Percentiles rank a stretch among this genome's conserved stretches.
Evolutionary conservation across 2,113 vertebrate species (phyloP).

Genomic region (Synodontis membranacea): DNA sequence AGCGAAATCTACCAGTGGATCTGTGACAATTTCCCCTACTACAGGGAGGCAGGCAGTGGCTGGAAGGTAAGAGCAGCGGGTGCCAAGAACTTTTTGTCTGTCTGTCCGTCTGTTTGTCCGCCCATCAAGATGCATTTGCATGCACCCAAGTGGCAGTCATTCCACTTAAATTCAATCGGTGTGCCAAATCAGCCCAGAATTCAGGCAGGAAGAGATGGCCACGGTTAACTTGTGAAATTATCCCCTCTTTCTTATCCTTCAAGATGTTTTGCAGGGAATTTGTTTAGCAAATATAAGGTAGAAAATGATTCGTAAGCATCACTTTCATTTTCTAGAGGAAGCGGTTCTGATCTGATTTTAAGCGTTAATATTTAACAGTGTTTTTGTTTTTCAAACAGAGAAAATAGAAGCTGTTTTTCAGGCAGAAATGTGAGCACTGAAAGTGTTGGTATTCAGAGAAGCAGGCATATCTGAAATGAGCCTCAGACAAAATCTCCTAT

Average conservation of each 20-base stretch:
- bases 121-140: slow-evolving; percentile 45
- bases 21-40: slow-evolving; percentile 92
- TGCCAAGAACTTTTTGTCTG: background rate
- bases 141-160: slow-evolving; percentile 45
- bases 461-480: slow-evolving; percentile 66
- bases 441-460: slow-evolving; percentile 74
- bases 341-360: slow-evolving; percentile 32
- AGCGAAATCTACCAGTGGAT: slow-evolving; percentile 94
- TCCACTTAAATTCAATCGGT: slow-evolving; percentile 52
- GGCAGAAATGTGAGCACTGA: slow-evolving; percentile 44
- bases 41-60: slow-evolving; percentile 89
- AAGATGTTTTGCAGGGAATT: slow-evolving; percentile 37
- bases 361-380: slow-evolving; percentile 47
- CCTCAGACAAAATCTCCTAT: slow-evolving; percentile 73
- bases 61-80: slow-evolving; percentile 83
- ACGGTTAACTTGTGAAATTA: slow-evolving; percentile 53
- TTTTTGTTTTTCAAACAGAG: slow-evolving; percentile 42
- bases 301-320: slow-evolving; percentile 32
- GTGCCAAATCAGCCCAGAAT: slow-evolving; percentile 50
- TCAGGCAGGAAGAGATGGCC: slow-evolving; percentile 44
- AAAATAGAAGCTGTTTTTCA: slow-evolving; percentile 46
- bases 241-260: slow-evolving; percentile 45
- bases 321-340: slow-evolving; percentile 35
- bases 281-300: slow-evolving; percentile 45
- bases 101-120: slow-evolving; percentile 12